Base-by-base conservation (phyloP, 2,113 vertebrate genomes). In the Coptodon rendalli region DNA sequence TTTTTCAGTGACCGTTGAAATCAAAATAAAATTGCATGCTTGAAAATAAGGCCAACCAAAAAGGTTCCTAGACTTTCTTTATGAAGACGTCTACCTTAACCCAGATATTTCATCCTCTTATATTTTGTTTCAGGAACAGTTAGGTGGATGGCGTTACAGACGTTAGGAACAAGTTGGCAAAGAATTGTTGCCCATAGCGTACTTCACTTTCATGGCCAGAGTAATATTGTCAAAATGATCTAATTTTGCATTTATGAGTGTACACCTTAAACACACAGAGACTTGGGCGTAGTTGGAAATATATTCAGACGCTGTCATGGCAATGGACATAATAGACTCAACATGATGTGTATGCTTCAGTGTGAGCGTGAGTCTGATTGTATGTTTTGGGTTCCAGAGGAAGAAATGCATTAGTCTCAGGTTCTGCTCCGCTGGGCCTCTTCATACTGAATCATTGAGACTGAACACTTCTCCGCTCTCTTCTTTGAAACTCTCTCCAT, bases 281-380 rank as follows among this genome's bases (percentile, higher is more conserved):
- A 85, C 19, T 79, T 53, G 86, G 81, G 81, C 56, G 66, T 76
- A 59, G 38, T 87, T 86, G 82, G 89, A 91, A 90, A 90, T 59
- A 54, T 81, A n/a, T 80, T 90, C 84, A 89, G 84, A 86, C 81
- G 22, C 57, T 57, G 85, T 90, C 91, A 91, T 24, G 56, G 84
- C 89, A 80, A 88, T 94, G 27, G 76, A 88, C 83, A 79, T 54
- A 63, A 89, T 90, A 94, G 87, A 94, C 85, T 93, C 91, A 93
- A 94, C 89, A 92, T 40, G 86, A 48, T 87, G 59, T 73, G 54
- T 88, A 71, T 82, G 84, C 24, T 45, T 81, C 16, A 17, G 38
- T 48, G 76, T 57, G 50, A 53, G 54, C 45, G 27, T 50, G 68
- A 73, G 40, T 83, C n/a, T 50, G 76, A 31, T 48, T 89, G 81